A percentile compares a stretch with the other conserved stretches of the same genome.
phyloP scores from a whole-genome alignment of 2,888 invertebrate genomes.

The Alloplasta piceator region DNA sequence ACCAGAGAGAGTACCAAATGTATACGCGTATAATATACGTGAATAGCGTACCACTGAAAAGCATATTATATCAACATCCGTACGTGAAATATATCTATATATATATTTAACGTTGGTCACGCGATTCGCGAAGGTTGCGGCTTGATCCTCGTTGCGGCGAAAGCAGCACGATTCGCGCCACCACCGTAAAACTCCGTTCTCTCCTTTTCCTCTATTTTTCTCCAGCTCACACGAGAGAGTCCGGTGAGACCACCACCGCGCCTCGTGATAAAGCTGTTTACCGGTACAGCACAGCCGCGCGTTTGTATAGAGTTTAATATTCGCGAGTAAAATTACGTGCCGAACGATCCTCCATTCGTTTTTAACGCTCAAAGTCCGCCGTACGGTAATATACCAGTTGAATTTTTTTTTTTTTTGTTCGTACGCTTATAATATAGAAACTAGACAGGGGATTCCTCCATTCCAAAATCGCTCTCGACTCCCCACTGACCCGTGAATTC shows the following conservation, averaged over 20 bases:
- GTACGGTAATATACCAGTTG: neutral
- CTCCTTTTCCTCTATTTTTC: neutral
- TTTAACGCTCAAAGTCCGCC: constrained; percentile 40
- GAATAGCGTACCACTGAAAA: constrained; percentile 24
- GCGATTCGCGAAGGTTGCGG: constrained; percentile 54
- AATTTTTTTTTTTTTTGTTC: constrained; percentile 1
- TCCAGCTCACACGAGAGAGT: constrained; percentile 10
- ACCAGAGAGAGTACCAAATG: constrained; percentile 8
- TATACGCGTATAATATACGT: neutral
- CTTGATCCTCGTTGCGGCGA: constrained; percentile 60
- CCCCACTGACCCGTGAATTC: constrained; percentile 33
- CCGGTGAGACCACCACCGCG: constrained; percentile 18
- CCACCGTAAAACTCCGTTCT: constrained; percentile 49
- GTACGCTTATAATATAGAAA: constrained; percentile 47
- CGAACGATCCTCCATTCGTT: constrained; percentile 52
- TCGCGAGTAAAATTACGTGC: constrained; percentile 51
- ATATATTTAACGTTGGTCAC: constrained; percentile 39
- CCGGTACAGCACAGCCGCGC: constrained; percentile 23
- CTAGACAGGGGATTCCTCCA: neutral
- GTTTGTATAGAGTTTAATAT: constrained; percentile 20
- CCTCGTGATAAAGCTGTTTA: constrained; percentile 19
- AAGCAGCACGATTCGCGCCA: constrained; percentile 53
- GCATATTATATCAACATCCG: too few species aligned
- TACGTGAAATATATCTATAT: neutral
- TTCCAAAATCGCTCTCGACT: too few species aligned